Percentiles rank a stretch among this genome's conserved stretches.
Conservation (phyloP, 1,140 invertebrate species). For the Drosophila sechellia region DNA sequence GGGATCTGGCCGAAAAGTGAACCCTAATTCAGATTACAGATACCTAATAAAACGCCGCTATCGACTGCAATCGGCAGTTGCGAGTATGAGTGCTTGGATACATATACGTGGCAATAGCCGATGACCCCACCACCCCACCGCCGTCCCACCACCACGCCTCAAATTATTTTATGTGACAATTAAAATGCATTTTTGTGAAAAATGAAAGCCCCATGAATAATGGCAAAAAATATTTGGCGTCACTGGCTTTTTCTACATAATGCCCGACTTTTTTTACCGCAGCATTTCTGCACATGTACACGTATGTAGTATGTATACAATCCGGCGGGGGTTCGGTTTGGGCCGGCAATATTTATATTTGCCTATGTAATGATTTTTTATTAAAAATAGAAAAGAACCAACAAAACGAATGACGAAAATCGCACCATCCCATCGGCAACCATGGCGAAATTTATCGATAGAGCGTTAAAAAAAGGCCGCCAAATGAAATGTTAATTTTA, state of each 20-base stretch:
- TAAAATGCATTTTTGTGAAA: slow-evolving; percentile 65
- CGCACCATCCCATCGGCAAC: background rate
- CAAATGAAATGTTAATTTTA: slow-evolving; percentile 81
- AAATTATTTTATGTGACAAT: slow-evolving; percentile 70
- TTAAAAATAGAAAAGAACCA: slow-evolving; percentile 54
- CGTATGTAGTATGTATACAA: slow-evolving; percentile 4
- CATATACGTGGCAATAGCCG: background rate
- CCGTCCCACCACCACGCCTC: background rate
- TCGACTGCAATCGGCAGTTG: slow-evolving; percentile 3
- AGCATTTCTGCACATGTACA: slow-evolving; percentile 58
- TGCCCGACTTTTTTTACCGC: slow-evolving; percentile 69
- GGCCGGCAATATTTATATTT: slow-evolving; percentile 65
- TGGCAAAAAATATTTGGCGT: slow-evolving; percentile 77
- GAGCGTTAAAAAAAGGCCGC: slow-evolving; percentile 63
- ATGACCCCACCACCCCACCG: background rate
- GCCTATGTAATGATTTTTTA: slow-evolving; percentile 80
- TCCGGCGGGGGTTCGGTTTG: background rate
- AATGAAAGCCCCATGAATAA: slow-evolving; percentile 77
- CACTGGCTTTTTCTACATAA: slow-evolving; percentile 74
- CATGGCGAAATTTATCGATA: slow-evolving; percentile 71
- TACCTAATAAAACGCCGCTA: slow-evolving; percentile 26
- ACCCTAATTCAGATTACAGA: slow-evolving; percentile 30
- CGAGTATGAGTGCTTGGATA: background rate
- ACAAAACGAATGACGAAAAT: slow-evolving; percentile 37
- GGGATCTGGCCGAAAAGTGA: slow-evolving; percentile 1